phyloP scores from a whole-genome alignment of 2,797 vertebrate genomes.

The Lepus oiostolus region DNA sequence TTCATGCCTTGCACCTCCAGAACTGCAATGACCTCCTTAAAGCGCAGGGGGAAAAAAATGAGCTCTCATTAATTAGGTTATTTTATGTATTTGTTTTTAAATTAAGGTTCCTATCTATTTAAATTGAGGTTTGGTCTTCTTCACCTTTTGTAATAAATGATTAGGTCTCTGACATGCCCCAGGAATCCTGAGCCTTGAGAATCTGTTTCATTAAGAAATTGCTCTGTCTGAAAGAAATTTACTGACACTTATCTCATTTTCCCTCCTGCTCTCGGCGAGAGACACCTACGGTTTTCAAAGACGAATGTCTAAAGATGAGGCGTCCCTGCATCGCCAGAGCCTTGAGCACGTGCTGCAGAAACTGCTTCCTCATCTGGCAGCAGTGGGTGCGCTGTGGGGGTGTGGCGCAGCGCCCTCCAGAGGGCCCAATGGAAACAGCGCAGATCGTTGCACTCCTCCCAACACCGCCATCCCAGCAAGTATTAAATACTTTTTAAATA shows the following conservation, averaged over 20 bases:
- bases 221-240: conserved; percentile 66
- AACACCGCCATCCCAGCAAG: not conserved
- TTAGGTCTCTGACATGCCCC: not conserved
- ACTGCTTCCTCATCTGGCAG: not conserved
- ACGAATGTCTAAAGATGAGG: conserved; percentile 21
- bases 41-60: not conserved
- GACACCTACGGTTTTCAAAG: conserved; percentile 16
- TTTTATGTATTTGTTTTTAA: conserved; percentile 20
- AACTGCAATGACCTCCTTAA: conserved; percentile 25
- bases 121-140: conserved; percentile 28
- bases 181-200: conserved; percentile 67
- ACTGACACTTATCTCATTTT: conserved; percentile 62
- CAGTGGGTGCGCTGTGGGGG: not conserved
- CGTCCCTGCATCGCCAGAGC: not conserved
- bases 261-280: not conserved
- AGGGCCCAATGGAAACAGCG: not conserved
- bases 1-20: not conserved
- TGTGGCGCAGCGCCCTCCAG: not conserved
- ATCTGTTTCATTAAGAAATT: conserved; percentile 74
- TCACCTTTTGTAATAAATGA: conserved; percentile 13
- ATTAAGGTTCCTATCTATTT: conserved; percentile 2
- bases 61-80: not conserved
- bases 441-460: not conserved
- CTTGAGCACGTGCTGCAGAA: not conserved
- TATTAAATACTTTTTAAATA: too few relatives aligned